Evolutionary conservation across 2,888 invertebrate genomes (phyloP).

Genomic region (Hymenopus coronatus): DNA sequence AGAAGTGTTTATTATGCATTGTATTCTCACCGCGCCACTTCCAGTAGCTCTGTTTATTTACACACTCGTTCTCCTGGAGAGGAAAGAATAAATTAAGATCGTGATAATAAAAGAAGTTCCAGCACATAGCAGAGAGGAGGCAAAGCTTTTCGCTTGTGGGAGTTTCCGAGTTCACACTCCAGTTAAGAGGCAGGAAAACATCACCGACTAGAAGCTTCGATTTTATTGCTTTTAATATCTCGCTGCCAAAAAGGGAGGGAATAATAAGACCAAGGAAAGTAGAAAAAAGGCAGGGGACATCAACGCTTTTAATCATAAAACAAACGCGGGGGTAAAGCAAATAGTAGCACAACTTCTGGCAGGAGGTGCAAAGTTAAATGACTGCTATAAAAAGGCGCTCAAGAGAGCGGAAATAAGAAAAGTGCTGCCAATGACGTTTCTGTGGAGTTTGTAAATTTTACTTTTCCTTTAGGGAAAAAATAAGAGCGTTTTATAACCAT

Average conservation of each 20-base stretch:
- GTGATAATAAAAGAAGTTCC: not conserved
- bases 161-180: not conserved
- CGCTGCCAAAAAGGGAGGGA: not conserved
- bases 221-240: not conserved
- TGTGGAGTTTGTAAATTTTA: not conserved
- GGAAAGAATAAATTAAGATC: not conserved
- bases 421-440: not conserved
- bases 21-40: not conserved
- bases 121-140: not conserved
- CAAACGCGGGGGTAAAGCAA: not conserved
- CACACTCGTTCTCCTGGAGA: not conserved
- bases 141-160: not conserved
- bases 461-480: not conserved
- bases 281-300: not conserved
- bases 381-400: not conserved
- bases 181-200: not conserved
- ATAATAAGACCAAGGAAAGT: not conserved
- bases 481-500: no score
- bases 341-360: not conserved
- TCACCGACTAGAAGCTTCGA: not conserved
- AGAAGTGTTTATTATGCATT: not conserved
- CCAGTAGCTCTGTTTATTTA: not conserved
- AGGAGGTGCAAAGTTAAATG: not conserved
- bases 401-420: not conserved
- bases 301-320: not conserved